phyloP scores from a whole-genome alignment of 2,113 vertebrate species.

The Corapipo altera region DNA sequence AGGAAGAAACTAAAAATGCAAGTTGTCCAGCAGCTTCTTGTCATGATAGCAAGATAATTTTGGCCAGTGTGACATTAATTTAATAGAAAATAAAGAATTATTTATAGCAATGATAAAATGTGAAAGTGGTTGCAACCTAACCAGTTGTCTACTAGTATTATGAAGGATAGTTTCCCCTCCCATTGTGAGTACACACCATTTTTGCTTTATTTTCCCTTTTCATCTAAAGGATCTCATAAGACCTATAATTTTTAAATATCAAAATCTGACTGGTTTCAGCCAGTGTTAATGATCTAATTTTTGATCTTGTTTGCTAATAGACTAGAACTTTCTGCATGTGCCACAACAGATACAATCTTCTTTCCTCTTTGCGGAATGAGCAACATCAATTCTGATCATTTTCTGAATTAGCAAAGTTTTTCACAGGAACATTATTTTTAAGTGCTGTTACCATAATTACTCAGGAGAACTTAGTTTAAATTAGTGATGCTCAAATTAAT shows the following conservation, averaged over 20 bases:
- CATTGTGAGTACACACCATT: not conserved
- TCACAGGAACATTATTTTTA: constrained; percentile 31
- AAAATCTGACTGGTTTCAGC: not conserved
- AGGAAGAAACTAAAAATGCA: not conserved
- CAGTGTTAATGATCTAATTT: not conserved
- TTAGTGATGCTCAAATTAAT: constrained; percentile 60
- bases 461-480: constrained; percentile 55
- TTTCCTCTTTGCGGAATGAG: constrained; percentile 5
- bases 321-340: not conserved
- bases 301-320: not conserved
- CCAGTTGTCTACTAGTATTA: not conserved
- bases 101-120: not conserved
- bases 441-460: constrained; percentile 35
- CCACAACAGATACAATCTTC: not conserved
- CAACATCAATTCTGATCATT: constrained; percentile 21
- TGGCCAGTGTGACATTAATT: not conserved
- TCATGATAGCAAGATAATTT: not conserved
- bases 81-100: not conserved
- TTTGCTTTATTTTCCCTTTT: not conserved
- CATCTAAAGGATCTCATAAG: not conserved
- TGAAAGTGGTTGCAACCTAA: not conserved
- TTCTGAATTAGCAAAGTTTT: constrained; percentile 34
- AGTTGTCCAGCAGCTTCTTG: not conserved
- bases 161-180: not conserved
- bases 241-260: not conserved